phyloP scores from a whole-genome alignment of 2,888 invertebrate genomes.

The Julus scandinavius region DNA sequence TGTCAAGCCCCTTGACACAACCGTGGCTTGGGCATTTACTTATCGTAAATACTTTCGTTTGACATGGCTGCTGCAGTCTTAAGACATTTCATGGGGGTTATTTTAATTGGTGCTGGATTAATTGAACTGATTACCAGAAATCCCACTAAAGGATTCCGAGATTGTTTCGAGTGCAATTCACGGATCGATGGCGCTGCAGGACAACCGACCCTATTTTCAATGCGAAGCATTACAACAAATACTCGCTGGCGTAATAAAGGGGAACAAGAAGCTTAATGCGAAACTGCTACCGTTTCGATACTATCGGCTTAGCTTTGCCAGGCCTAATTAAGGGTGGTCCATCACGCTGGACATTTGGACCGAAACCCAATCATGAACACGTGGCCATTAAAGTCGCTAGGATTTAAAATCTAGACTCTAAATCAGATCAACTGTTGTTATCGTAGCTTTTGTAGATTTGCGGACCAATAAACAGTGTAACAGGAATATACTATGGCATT shows the following conservation, averaged over 20 bases:
- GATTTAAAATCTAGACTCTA: background rate
- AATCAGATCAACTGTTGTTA: background rate
- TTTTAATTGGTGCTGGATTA: constrained; percentile 30
- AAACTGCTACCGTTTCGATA: constrained; percentile 29
- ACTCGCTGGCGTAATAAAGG: background rate
- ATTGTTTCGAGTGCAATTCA: constrained; percentile 28
- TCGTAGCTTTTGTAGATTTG: background rate
- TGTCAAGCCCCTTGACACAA: constrained; percentile 17
- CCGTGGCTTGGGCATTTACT: background rate
- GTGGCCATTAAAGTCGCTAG: background rate
- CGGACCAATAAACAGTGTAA: background rate
- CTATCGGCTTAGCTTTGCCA: background rate
- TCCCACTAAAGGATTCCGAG: constrained; percentile 34
- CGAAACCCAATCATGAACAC: background rate
- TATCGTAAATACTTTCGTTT: constrained; percentile 16
- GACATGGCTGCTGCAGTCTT: background rate
- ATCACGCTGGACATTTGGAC: background rate
- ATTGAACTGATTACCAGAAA: constrained; percentile 38
- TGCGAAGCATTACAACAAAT: background rate
- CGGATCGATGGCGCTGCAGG: constrained; percentile 35
- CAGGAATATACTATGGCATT: background rate
- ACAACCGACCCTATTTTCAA: background rate
- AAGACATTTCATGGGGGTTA: constrained; percentile 6
- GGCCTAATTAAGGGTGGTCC: constrained; percentile 16
- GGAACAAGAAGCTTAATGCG: constrained; percentile 26